Conservation (phyloP, 2,113 vertebrate species). For the Uria lomvia region DNA sequence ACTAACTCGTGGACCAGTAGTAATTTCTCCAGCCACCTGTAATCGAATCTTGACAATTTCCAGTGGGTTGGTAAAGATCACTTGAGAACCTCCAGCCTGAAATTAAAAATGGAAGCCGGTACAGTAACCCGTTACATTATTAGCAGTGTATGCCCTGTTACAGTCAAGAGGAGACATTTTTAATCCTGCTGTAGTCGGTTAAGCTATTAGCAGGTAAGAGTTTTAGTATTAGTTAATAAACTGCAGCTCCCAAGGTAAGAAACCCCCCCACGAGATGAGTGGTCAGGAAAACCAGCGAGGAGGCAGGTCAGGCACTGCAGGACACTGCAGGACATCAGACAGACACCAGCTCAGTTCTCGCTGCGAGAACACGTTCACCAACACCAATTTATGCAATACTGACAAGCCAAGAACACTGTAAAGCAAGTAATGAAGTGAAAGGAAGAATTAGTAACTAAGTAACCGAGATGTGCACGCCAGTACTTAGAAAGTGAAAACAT, state of each 20-base stretch:
- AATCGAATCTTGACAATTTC: slow-evolving; percentile 92
- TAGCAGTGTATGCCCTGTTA: background rate
- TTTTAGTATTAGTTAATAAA: background rate
- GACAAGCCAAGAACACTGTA: background rate
- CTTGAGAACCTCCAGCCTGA: slow-evolving; percentile 96
- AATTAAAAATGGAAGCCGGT: background rate
- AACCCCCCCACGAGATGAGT: background rate
- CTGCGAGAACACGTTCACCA: background rate
- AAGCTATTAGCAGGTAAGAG: background rate
- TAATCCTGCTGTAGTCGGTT: background rate
- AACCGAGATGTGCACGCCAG: background rate
- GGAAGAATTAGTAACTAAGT: background rate
- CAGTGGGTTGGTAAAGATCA: slow-evolving; percentile 97
- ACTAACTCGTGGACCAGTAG: slow-evolving; percentile 92
- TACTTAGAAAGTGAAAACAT: background rate
- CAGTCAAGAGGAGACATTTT: background rate
- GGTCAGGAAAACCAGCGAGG: background rate
- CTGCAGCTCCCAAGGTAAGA: background rate
- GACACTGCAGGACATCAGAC: background rate
- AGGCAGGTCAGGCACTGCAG: background rate
- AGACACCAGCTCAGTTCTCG: background rate
- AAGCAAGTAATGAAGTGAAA: background rate
- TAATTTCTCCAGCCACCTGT: slow-evolving; percentile 92
- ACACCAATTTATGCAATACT: background rate
- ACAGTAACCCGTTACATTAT: background rate